Evolutionary conservation across 1,140 invertebrate genomes (phyloP).

Genomic region (Trichomalopsis sarcophagae): DNA sequence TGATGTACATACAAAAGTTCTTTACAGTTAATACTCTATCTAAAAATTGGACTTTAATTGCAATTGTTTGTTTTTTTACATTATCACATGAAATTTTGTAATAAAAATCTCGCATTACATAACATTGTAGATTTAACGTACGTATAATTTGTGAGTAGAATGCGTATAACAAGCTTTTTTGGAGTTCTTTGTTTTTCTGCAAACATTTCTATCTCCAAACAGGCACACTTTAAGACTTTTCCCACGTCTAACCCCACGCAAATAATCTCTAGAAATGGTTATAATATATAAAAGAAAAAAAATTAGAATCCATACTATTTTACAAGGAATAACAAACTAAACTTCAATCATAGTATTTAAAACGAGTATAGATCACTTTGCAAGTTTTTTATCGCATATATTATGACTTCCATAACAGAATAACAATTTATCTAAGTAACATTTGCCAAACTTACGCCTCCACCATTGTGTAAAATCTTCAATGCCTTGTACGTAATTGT

Average conservation of each 20-base stretch:
- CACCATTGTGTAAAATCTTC: constrained; percentile 47
- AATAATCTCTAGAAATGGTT: constrained; percentile 46
- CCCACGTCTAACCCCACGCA: neutral
- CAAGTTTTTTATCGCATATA: constrained; percentile 24
- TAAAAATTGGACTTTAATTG: constrained; percentile 60
- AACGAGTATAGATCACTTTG: constrained; percentile 14
- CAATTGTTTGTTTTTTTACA: constrained; percentile 63
- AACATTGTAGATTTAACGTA: constrained; percentile 57
- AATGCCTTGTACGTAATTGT: constrained; percentile 25
- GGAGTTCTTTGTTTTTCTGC: constrained; percentile 22
- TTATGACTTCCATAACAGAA: constrained; percentile 25
- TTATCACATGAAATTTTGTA: constrained; percentile 65
- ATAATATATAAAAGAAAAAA: constrained; percentile 29
- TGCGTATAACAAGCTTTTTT: constrained; percentile 44
- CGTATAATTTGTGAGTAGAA: constrained; percentile 57
- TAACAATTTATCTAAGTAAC: constrained; percentile 50
- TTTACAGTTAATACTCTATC: constrained; percentile 58
- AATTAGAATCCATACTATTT: constrained; percentile 35
- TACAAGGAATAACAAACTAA: constrained; percentile 46
- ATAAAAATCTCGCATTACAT: constrained; percentile 64
- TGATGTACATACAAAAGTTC: constrained; percentile 61
- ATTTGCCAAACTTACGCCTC: constrained; percentile 47
- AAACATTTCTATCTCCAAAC: constrained; percentile 37
- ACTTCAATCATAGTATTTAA: constrained; percentile 18
- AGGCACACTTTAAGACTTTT: constrained; percentile 42